phyloP scores from a whole-genome alignment of 2,888 invertebrate genomes.

The Cosmia pyralina region DNA sequence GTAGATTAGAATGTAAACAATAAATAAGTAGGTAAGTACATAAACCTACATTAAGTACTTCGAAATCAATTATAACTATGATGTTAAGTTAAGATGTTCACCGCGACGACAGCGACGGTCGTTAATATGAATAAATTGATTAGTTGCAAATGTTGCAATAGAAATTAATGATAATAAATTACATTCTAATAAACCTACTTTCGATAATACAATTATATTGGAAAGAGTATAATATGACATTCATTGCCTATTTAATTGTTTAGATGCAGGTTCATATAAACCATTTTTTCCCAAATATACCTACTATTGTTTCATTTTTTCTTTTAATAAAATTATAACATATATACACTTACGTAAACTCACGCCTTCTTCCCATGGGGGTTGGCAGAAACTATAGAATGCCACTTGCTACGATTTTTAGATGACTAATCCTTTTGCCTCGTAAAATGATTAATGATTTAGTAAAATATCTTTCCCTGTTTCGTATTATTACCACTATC shows the following conservation, averaged over 20 bases:
- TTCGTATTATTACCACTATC: too few relatives aligned
- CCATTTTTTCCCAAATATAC: neutral
- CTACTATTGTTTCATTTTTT: too few relatives aligned
- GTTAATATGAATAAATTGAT: constrained; percentile 27
- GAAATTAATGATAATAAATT: constrained; percentile 6
- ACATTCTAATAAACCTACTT: constrained; percentile 35
- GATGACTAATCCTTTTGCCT: too few relatives aligned
- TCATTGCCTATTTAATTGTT: neutral
- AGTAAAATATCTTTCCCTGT: too few relatives aligned
- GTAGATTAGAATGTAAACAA: too few relatives aligned
- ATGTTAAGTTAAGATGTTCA: constrained; percentile 9
- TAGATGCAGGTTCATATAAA: neutral
- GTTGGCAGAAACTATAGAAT: too few relatives aligned
- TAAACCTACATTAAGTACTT: neutral
- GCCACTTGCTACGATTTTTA: too few relatives aligned
- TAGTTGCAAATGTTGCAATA: constrained; percentile 1
- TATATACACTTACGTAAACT: too few relatives aligned
- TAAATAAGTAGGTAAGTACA: too few relatives aligned
- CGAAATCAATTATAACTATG: constrained; percentile 14
- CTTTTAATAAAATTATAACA: too few relatives aligned
- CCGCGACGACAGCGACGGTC: neutral
- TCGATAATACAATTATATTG: neutral
- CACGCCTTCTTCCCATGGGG: too few relatives aligned
- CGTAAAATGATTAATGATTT: too few relatives aligned
- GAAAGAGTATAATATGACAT: neutral